Base-by-base conservation (phyloP, 2,888 invertebrate species). In the Oligia strigilis region DNA sequence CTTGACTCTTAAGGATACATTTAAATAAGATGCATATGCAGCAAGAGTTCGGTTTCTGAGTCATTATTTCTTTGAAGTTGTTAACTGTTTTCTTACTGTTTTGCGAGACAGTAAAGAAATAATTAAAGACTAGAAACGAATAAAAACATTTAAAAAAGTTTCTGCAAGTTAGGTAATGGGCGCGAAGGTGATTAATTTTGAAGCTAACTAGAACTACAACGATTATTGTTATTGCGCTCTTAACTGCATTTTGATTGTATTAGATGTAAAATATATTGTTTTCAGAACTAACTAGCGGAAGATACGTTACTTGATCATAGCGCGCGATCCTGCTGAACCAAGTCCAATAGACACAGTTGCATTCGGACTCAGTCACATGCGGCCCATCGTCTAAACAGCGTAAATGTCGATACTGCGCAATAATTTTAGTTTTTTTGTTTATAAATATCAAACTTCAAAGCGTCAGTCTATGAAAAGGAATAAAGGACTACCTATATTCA, bases 81-180 rank as follows among this genome's bases (percentile, higher is more conserved):
- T 75, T 84, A 83, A 81, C 88, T 84, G 87, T 84, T 83, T 82
- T 82, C 82, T 64, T 85, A 86, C 85, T 77, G 82, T 83, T 86
- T 83, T 67, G 60, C 60, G 19, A 80, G 74, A 86, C 75, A 76
- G 64, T 75, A 82, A 79, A 81, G 72, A 75, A 83, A 79, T 72
- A 86, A 84, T 80, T 80, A 80, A 65, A 77, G 40, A 70, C 76
- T 79, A 80, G 64, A 73, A 49, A 69, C 46, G 0, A 72, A 72
- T 60, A 23, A 75, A 84, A 72, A 62, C 11, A 13, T 73, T 29
- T 11, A 40, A 70, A 36, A 76, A 58, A 52, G 65, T 73, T 13
- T n/a, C 70, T 72, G 23, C 23, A 58, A 77, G 19, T 60, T 84
- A 5, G 13, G 29, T 60, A 65, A 78, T 81, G 40, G 52, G 14